Evolutionary conservation across 2,797 vertebrate genomes (phyloP), one percentile per base, ranked within the genome.

Genomic region (Thamnophis elegans): DNA sequence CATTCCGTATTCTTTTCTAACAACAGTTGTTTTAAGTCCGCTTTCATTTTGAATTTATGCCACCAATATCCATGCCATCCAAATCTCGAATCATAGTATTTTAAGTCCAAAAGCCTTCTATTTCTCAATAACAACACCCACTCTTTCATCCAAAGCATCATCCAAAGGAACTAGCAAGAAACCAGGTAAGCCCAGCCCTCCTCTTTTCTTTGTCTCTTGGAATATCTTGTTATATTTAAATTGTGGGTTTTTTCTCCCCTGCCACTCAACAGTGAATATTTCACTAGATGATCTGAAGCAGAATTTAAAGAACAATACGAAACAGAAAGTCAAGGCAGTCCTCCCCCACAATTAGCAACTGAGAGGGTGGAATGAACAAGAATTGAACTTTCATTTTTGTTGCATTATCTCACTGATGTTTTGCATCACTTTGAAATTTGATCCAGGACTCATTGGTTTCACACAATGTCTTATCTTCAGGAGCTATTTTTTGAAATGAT

Each of bases 311-410:
- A 86, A 4, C 36, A 53, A 53, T 22, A 28, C 11, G 88, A 92
- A 36, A 93, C 53, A 87, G 82, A 91, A 90, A 94, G 12, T n/a
- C 47, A 90, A 92, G 87, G 60, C 82, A 95, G 55, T 18, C 73
- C 36, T 78, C 73, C 73, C 18, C 20, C 18, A 42, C 20, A 22
- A 22, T 82, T 82, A 82, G 36, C 3, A 82, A 82, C 20, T 82
- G 20, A 82, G 36, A 42, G 36, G 36, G 20, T 47, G 73, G 73
- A 47, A 82, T 82, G 9, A 82, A 47, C 20, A 25, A 82, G 36
- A 82, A 82, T 82, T 36, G 36, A 47, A 47, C 18, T 22, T 25
- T 82, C 36, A 12, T 22, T 82, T 82, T 82, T 82, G 36, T 5
- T 82, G 73, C 4, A 82, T 20, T 82, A 11, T 25, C 20, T 82